These are phyloP conservation scores for Ictidomys tridecemlineatus DNA, from an alignment of 2,113 vertebrate genomes.

Conservation along the genomic window DNA sequence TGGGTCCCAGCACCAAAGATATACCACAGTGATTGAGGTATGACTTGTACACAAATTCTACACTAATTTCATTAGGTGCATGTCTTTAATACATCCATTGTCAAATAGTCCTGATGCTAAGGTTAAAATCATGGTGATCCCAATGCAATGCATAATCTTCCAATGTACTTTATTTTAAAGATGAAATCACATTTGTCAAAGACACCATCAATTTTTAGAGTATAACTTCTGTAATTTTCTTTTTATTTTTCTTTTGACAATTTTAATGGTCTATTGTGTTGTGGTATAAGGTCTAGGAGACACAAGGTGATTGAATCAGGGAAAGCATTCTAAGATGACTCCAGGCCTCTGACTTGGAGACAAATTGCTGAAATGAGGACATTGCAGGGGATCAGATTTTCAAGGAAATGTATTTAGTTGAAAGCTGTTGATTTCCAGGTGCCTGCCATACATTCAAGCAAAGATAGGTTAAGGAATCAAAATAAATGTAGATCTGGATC, in stretches of 20 bases:
- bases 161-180: neutral
- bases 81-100: neutral
- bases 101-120: neutral
- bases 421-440: neutral
- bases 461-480: neutral
- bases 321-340: neutral
- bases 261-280: neutral
- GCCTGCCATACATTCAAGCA: neutral
- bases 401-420: neutral
- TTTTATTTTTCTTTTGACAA: too few relatives aligned
- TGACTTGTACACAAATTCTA: too few relatives aligned
- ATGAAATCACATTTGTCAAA: neutral
- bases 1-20: conserved; percentile 6
- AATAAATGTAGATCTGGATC: neutral
- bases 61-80: neutral
- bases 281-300: neutral
- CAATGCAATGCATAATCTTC: neutral
- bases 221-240: neutral
- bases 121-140: neutral
- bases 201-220: neutral
- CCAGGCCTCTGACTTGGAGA: neutral
- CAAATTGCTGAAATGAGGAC: neutral
- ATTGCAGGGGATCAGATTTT: neutral
- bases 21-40: neutral
- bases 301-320: neutral